phyloP scores from a whole-genome alignment of 2,113 vertebrate species.

The Microtus pennsylvanicus region DNA sequence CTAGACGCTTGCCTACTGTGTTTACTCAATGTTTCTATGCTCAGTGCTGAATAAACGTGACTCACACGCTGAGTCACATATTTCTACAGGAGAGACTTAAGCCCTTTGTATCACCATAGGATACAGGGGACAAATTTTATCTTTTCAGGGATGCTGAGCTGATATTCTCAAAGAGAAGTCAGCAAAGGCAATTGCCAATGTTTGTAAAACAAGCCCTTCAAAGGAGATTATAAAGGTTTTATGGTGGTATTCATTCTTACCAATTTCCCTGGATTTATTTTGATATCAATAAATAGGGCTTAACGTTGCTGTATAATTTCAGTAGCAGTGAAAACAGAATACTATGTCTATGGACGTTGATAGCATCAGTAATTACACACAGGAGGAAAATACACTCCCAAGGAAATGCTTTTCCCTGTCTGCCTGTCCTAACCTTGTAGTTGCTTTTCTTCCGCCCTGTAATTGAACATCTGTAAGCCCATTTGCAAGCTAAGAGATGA shows the following conservation, averaged over 20 bases:
- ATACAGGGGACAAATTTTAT: not conserved
- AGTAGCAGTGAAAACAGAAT: constrained; percentile 46
- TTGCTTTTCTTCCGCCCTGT: not conserved
- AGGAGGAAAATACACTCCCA: not conserved
- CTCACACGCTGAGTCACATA: not conserved
- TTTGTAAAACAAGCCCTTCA: constrained; percentile 22
- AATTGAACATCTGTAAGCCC: not conserved
- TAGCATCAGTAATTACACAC: not conserved
- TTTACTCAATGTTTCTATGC: constrained; percentile 2
- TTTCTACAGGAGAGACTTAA: not conserved
- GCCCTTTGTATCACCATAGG: not conserved
- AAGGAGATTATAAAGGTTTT: not conserved
- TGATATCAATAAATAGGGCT: constrained; percentile 40
- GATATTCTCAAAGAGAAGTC: constrained; percentile 13
- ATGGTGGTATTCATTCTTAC: constrained; percentile 16
- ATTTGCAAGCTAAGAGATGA: not conserved
- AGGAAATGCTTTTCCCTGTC: not conserved
- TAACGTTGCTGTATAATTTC: constrained; percentile 31
- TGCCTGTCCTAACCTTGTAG: not conserved
- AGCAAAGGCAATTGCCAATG: not conserved
- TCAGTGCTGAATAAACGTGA: not conserved
- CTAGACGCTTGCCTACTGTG: not conserved
- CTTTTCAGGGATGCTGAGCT: constrained; percentile 15
- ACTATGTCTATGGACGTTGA: not conserved
- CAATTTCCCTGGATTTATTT: constrained; percentile 55